Percentiles rank a stretch among this genome's conserved stretches.
These are phyloP conservation scores for Gila orcuttii DNA, from an alignment of 2,113 vertebrate species.

Conservation along the genomic window DNA sequence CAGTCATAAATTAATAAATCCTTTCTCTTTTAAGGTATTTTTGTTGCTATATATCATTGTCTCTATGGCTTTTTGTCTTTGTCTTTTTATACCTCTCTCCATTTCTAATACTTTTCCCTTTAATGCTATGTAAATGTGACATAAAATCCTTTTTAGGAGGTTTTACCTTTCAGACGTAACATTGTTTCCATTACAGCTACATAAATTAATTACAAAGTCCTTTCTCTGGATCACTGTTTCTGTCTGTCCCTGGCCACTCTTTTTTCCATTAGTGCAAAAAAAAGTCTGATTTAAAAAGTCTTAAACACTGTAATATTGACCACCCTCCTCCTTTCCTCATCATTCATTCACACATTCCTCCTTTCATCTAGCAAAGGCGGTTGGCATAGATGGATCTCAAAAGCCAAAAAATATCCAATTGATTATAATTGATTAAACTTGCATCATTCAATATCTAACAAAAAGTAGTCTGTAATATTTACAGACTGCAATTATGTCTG, in stretches of 20 bases:
- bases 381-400: neutral
- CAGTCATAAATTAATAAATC: slow-evolving; percentile 5
- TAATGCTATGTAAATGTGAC: slow-evolving; percentile 32
- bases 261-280: slow-evolving; percentile 2
- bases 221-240: neutral
- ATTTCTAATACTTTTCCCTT: slow-evolving; percentile 25
- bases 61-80: neutral
- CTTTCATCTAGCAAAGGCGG: neutral
- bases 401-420: neutral
- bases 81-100: neutral
- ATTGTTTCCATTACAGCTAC: slow-evolving; percentile 26
- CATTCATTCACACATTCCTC: neutral
- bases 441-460: neutral
- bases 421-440: neutral
- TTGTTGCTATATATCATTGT: slow-evolving; percentile 3
- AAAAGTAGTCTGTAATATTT: neutral
- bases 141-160: neutral
- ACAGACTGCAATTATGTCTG: neutral
- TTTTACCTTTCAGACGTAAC: neutral
- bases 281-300: neutral
- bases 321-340: neutral
- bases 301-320: neutral
- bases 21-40: slow-evolving; percentile 1
- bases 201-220: slow-evolving; percentile 24
- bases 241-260: neutral